These are phyloP conservation scores for Ailurus styani DNA, from an alignment of 2,113 vertebrate species.

Conservation along the genomic window DNA sequence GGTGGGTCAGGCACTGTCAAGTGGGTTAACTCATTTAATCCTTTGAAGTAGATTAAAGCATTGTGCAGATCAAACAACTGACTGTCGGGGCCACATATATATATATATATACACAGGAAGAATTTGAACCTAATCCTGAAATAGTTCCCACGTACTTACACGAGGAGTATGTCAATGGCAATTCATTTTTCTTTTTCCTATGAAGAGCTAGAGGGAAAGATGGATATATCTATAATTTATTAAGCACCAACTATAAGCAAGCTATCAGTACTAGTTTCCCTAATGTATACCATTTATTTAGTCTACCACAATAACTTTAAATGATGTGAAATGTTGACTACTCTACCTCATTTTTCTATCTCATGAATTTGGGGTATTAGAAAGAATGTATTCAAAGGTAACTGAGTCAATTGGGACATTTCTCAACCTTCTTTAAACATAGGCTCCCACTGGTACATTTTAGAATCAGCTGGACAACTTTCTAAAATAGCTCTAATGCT, in stretches of 20 bases:
- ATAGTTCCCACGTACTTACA: not conserved
- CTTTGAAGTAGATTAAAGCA: not conserved
- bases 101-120: not conserved
- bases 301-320: not conserved
- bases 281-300: not conserved
- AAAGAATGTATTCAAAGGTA: not conserved
- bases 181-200: not conserved
- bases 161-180: not conserved
- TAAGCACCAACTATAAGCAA: not conserved
- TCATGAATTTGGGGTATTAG: not conserved
- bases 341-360: not conserved
- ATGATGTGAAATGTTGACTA: not conserved
- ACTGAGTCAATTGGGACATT: not conserved
- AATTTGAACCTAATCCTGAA: not conserved
- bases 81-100: not conserved
- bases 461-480: not conserved
- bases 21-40: not conserved
- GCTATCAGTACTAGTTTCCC: not conserved
- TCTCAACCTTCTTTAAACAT: not conserved
- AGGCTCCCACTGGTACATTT: not conserved
- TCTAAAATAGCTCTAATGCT: slow-evolving; percentile 5
- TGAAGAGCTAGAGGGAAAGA: not conserved
- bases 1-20: not conserved
- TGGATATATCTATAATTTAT: not conserved
- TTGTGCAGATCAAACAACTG: not conserved